Evolutionary conservation across 2,797 vertebrate genomes (phyloP).

Genomic region (Xiphophorus birchmanni): DNA sequence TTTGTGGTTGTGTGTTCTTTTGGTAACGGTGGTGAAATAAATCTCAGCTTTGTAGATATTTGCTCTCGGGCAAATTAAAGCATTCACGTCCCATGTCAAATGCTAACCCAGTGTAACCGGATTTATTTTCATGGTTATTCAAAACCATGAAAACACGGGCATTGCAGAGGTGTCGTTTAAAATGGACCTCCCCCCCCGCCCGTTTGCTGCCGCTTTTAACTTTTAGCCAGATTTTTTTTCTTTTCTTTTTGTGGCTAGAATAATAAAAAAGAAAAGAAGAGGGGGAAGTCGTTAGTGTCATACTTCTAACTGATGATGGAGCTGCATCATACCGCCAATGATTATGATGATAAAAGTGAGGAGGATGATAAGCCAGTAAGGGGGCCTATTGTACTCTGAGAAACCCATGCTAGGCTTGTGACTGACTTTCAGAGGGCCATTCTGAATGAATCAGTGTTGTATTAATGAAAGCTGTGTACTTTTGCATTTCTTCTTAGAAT

Average conservation of each 20-base stretch:
- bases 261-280: conserved; percentile 4
- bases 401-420: conserved; percentile 81
- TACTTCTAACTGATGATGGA: conserved; percentile 74
- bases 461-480: conserved; percentile 71
- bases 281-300: conserved; percentile 63
- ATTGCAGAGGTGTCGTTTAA: conserved; percentile 26
- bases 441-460: conserved; percentile 77
- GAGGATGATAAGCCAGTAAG: conserved; percentile 72
- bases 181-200: conserved; percentile 2
- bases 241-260: background rate
- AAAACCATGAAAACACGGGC: background rate
- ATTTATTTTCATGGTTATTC: conserved; percentile 32
- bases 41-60: conserved; percentile 38
- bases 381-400: conserved; percentile 74
- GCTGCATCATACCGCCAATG: conserved; percentile 65
- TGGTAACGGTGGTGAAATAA: conserved; percentile 64
- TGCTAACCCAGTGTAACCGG: conserved; percentile 41
- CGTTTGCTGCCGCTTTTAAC: conserved; percentile 43
- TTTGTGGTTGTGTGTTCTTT: conserved; percentile 84
- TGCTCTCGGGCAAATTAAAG: conserved; percentile 55
- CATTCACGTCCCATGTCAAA: conserved; percentile 36
- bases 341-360: conserved; percentile 72
- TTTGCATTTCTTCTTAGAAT: conserved; percentile 70
- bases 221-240: conserved; percentile 5
- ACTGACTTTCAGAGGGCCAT: conserved; percentile 74